A percentile compares a stretch with the other conserved stretches of the same genome.
These are phyloP conservation scores for Leuciscus waleckii DNA, from an alignment of 2,797 vertebrate species.

Conservation along the genomic window DNA sequence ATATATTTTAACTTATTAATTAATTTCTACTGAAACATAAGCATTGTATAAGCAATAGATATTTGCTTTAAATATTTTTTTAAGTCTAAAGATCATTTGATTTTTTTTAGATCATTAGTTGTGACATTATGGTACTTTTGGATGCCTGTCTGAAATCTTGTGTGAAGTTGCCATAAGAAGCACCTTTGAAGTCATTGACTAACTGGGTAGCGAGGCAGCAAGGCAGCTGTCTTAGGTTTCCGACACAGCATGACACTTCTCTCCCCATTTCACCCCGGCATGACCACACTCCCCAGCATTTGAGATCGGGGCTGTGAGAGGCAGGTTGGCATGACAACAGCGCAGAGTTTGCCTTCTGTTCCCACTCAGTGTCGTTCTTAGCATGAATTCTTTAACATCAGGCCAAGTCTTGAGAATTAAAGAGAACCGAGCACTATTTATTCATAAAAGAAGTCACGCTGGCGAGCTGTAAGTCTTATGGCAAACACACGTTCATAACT, in stretches of 20 bases:
- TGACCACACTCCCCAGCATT: slow-evolving; percentile 31
- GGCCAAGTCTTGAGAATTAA: slow-evolving; percentile 55
- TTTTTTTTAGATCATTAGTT: neutral
- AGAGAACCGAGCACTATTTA: slow-evolving; percentile 50
- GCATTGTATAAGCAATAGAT: neutral
- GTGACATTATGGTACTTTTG: neutral
- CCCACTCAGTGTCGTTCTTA: slow-evolving; percentile 45
- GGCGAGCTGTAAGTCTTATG: neutral
- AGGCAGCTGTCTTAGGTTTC: neutral
- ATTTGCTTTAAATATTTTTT: neutral
- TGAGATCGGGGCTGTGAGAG: slow-evolving; percentile 43
- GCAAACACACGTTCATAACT: neutral
- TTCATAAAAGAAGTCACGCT: slow-evolving; percentile 40
- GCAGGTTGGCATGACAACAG: slow-evolving; percentile 64
- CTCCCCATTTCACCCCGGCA: slow-evolving; percentile 41
- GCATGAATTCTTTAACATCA: slow-evolving; percentile 59
- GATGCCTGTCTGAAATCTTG: neutral
- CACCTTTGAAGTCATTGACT: slow-evolving; percentile 2
- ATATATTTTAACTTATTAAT: neutral
- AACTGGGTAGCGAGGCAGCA: neutral
- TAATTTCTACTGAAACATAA: neutral
- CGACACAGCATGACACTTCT: slow-evolving; percentile 11
- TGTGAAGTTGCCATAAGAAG: neutral
- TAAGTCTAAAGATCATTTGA: neutral
- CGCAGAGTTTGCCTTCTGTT: slow-evolving; percentile 47